A percentile compares a stretch with the other conserved stretches of the same genome.
These are phyloP conservation scores for Leptopilina drosophilae DNA, from an alignment of 2,888 invertebrate species.

Conservation along the genomic window DNA sequence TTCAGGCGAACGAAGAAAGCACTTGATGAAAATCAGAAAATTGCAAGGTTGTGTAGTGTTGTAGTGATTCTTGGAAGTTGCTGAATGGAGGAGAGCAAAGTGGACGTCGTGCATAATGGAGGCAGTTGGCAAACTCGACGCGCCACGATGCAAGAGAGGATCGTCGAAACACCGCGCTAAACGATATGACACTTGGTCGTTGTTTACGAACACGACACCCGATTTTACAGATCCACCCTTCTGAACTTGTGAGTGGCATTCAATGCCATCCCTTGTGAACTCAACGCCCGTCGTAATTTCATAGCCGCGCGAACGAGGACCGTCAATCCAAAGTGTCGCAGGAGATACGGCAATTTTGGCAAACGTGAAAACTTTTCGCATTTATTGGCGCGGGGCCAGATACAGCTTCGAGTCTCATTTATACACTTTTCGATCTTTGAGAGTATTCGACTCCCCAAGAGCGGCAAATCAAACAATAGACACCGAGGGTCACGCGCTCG, in stretches of 20 bases:
- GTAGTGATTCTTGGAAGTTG: neutral
- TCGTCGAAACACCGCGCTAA: neutral
- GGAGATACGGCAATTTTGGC: constrained; percentile 23
- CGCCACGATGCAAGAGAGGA: constrained; percentile 30
- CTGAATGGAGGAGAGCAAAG: constrained; percentile 23
- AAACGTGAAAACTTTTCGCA: constrained; percentile 34
- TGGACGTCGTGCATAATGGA: constrained; percentile 38
- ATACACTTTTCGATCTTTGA: neutral
- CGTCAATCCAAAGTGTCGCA: constrained; percentile 35
- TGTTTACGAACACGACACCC: constrained; percentile 38
- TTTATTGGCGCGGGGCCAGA: constrained; percentile 21
- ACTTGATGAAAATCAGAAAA: neutral
- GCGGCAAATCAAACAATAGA: constrained; percentile 34
- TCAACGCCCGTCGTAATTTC: constrained; percentile 32
- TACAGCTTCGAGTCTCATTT: neutral
- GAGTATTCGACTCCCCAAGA: neutral
- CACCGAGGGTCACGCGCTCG: constrained; percentile 24
- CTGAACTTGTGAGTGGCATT: constrained; percentile 12
- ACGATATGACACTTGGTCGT: constrained; percentile 23
- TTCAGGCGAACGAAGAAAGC: neutral
- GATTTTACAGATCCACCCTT: constrained; percentile 30
- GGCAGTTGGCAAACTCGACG: constrained; percentile 37
- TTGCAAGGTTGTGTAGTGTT: neutral
- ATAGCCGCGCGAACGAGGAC: constrained; percentile 31
- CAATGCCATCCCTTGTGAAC: constrained; percentile 13